Evolutionary conservation across 2,797 vertebrate species (phyloP).

Genomic region (Myotis findleyi): DNA sequence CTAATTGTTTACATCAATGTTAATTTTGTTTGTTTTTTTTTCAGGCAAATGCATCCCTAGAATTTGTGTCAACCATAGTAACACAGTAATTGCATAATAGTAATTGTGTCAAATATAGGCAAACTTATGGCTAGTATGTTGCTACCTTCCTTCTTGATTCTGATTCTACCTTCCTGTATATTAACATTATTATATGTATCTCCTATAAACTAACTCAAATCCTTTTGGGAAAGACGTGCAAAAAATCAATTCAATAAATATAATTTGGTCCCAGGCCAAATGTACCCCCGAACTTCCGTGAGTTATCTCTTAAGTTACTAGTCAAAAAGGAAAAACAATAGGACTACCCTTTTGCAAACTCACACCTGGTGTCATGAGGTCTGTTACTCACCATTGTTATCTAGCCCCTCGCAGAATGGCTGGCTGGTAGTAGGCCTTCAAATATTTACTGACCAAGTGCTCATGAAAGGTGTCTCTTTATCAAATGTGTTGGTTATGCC

Average conservation of each 20-base stretch:
- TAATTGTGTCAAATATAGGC: neutral
- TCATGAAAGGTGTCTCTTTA: neutral
- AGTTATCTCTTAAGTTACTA: neutral
- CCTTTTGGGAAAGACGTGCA: neutral
- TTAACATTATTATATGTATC: neutral
- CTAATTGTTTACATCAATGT: neutral
- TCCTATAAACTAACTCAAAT: neutral
- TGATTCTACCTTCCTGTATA: neutral
- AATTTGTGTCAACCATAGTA: neutral
- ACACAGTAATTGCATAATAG: neutral
- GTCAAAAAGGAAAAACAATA: neutral
- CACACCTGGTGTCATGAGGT: neutral
- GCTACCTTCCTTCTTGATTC: neutral
- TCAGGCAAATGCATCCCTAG: neutral
- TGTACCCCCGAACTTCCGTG: neutral
- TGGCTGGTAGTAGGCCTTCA: neutral
- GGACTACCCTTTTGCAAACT: neutral
- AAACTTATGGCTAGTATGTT: neutral
- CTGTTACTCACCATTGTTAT: neutral
- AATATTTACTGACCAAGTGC: neutral
- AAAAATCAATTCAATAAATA: slow-evolving; percentile 12
- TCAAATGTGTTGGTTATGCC: neutral
- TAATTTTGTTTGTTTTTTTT: neutral
- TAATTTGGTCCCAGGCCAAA: neutral
- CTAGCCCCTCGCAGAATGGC: neutral